Percentiles rank a stretch among this genome's conserved stretches.
These are phyloP conservation scores for Trissolcus brochymenae DNA, from an alignment of 2,888 invertebrate genomes.

Conservation along the genomic window DNA sequence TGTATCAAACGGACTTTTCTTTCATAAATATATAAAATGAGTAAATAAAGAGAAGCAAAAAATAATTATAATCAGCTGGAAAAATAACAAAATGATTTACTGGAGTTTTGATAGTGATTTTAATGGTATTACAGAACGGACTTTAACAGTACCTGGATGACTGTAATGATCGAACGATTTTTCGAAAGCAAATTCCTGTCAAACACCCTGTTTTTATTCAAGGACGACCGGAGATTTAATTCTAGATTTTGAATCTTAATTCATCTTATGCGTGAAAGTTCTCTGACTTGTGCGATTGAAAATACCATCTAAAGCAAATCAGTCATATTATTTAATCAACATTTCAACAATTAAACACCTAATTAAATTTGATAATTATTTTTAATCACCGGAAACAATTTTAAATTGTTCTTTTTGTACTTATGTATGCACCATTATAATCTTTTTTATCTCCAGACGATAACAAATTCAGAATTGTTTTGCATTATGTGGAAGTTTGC, in stretches of 20 bases:
- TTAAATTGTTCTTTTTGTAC: too few relatives aligned
- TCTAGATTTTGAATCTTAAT: slow-evolving; percentile 12
- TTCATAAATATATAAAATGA: too few relatives aligned
- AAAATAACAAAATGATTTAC: too few relatives aligned
- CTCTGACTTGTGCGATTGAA: neutral
- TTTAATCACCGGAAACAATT: neutral
- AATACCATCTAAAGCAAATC: too few relatives aligned
- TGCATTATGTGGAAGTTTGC: too few relatives aligned
- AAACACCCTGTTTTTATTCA: slow-evolving; percentile 25
- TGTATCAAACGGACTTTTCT: too few relatives aligned
- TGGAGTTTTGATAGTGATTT: too few relatives aligned
- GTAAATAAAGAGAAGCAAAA: too few relatives aligned
- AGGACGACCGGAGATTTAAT: slow-evolving; percentile 29
- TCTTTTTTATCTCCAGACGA: too few relatives aligned
- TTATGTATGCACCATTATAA: too few relatives aligned
- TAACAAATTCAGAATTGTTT: too few relatives aligned
- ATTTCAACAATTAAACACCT: neutral
- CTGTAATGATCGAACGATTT: neutral
- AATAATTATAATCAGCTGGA: too few relatives aligned
- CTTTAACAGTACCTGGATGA: neutral
- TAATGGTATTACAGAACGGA: neutral
- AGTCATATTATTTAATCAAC: neutral
- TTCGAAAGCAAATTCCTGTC: slow-evolving; percentile 28
- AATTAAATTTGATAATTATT: neutral
- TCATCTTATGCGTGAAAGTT: slow-evolving; percentile 20